Evolutionary conservation across 2,113 vertebrate genomes (phyloP), one percentile per base, ranked within the genome.

Genomic region (Dunckerocampus dactyliophorus): DNA sequence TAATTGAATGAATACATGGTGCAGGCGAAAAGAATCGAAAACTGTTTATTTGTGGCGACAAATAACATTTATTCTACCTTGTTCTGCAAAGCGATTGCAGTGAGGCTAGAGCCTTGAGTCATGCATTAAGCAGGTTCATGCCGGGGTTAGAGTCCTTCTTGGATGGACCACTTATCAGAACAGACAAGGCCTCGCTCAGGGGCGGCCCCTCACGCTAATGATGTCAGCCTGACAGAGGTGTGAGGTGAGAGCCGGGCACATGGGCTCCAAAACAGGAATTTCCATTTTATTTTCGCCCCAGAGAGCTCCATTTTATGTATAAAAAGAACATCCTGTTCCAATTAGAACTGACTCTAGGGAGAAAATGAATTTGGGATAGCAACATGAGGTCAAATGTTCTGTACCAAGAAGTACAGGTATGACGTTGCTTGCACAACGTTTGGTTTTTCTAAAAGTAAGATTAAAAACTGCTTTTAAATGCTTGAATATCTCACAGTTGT

Each of bases 321-420:
- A 66, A 75, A 63, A 65, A 72, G 82, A 84, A 72, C 72, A 68
- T 43, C 21, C 63, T 61, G 81, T 70, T 82, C 80, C 79, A 85
- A 82, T 84, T 88, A 83, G 54, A 74, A 47, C 1, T 42, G 9
- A 56, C 73, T 75, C 65, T 8, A 22, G 73, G 71, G 71, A 77
- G 57, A 60, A 69, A 64, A 19, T 0, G 52, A 14, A 58, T 67
- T 52, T 51, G 49, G 55, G 65, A 75, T 76, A 74, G 75, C 75
- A 77, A 72, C 69, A 62, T 50, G 37, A 62, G 31, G 39, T 39
- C 16, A 47, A 31, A 59, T 13, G 8, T 15, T 43, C 39, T 28
- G n/a, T 21, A 21, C 14, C 49, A 51, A 51, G 22, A 16, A 55
- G 17, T 28, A 31, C 15, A 39, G 19, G 9, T 12, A n/a, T 1